These are phyloP conservation scores for Bucorvus abyssinicus DNA, from an alignment of 2,797 vertebrate species.

Conservation along the genomic window DNA sequence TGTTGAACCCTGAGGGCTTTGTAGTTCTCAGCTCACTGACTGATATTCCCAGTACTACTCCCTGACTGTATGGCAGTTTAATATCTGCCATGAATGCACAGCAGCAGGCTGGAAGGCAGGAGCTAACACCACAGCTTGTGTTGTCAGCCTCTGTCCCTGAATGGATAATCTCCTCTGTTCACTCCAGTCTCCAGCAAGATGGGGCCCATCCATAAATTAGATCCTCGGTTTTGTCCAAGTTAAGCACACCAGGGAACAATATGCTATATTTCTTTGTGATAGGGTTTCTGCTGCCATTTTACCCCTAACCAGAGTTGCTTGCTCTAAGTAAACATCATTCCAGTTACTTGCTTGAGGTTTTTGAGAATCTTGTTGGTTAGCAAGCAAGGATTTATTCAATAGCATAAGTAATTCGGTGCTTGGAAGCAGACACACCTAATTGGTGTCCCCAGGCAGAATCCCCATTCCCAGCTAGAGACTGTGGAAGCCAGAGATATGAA, in stretches of 20 bases:
- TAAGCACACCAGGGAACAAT: background rate
- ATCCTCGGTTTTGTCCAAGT: background rate
- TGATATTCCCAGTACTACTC: background rate
- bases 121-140: background rate
- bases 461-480: background rate
- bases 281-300: background rate
- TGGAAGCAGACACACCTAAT: background rate
- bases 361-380: background rate
- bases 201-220: background rate
- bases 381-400: background rate
- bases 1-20: background rate
- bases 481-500: background rate
- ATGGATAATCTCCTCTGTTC: background rate
- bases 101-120: background rate
- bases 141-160: background rate
- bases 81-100: background rate
- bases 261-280: rapidly evolving
- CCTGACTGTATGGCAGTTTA: background rate
- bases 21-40: background rate
- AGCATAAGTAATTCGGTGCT: background rate
- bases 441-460: background rate
- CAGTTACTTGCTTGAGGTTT: background rate
- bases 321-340: background rate
- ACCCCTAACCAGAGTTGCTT: background rate
- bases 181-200: background rate